These are phyloP conservation scores for Otocyon megalotis DNA, from an alignment of 2,113 vertebrate species.

Conservation along the genomic window DNA sequence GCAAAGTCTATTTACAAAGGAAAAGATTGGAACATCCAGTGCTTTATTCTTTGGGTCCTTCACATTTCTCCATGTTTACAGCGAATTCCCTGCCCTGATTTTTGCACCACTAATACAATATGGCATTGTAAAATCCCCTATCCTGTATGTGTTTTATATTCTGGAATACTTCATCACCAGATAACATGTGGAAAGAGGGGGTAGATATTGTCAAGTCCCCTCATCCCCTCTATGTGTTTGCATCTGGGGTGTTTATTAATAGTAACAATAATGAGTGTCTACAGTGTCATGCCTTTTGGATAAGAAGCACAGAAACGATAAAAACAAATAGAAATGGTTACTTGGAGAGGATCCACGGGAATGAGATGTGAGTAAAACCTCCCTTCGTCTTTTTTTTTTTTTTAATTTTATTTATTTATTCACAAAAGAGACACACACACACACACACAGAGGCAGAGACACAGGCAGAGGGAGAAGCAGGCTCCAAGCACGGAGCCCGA, in stretches of 20 bases:
- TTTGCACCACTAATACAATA: not conserved
- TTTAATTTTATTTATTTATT: no score
- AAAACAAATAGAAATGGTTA: not conserved
- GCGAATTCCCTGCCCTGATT: not conserved
- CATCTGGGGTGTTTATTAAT: not conserved
- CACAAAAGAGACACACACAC: no score
- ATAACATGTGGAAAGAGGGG: not conserved
- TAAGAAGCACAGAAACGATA: not conserved
- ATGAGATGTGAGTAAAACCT: not conserved
- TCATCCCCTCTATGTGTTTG: not conserved
- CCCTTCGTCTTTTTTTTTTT: not conserved
- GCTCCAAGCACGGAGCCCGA: no score
- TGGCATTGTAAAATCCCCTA: not conserved
- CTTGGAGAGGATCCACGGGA: not conserved
- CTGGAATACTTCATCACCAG: not conserved
- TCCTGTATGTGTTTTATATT: not conserved
- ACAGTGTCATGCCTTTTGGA: not conserved
- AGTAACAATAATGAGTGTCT: not conserved
- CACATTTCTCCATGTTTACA: not conserved
- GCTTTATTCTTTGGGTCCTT: not conserved
- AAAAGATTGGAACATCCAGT: not conserved
- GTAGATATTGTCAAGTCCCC: not conserved
- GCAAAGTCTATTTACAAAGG: not conserved
- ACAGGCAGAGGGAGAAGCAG: no score
- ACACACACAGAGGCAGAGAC: no score